Conservation (phyloP, 2,113 vertebrate species). For the Hoplias malabaricus region DNA sequence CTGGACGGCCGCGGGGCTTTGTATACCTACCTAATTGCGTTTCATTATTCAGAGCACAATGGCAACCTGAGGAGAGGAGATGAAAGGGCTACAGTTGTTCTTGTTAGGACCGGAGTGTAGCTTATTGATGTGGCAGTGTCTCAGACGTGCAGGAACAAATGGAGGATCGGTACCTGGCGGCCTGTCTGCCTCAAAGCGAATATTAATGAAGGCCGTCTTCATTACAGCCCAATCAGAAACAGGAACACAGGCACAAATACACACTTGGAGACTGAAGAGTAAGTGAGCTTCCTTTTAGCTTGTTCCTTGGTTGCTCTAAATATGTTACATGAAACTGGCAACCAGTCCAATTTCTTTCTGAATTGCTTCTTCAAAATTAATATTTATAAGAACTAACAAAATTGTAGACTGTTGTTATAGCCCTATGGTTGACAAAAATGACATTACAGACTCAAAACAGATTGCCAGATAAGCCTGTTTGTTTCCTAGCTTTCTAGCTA, state of each 20-base stretch:
- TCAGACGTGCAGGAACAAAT: constrained; percentile 72
- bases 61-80: constrained; percentile 70
- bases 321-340: neutral
- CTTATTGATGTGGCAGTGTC: constrained; percentile 73
- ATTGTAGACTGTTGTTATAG: too few species aligned
- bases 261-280: constrained; percentile 40
- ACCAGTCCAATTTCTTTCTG: neutral
- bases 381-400: too few species aligned
- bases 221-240: constrained; percentile 44
- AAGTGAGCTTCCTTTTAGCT: neutral
- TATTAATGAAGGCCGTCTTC: constrained; percentile 59
- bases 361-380: neutral
- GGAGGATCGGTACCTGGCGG: constrained; percentile 65
- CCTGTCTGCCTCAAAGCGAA: constrained; percentile 62
- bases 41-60: constrained; percentile 75
- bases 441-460: too few species aligned
- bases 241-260: constrained; percentile 34
- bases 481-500: too few species aligned
- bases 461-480: too few species aligned
- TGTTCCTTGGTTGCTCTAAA: neutral
- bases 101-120: constrained; percentile 70
- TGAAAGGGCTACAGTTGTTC: constrained; percentile 72
- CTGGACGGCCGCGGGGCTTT: constrained; percentile 63
- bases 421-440: too few species aligned
- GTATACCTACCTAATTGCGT: constrained; percentile 75